Evolutionary conservation across 2,113 vertebrate genomes (phyloP).

Genomic region (Anoura caudifer): DNA sequence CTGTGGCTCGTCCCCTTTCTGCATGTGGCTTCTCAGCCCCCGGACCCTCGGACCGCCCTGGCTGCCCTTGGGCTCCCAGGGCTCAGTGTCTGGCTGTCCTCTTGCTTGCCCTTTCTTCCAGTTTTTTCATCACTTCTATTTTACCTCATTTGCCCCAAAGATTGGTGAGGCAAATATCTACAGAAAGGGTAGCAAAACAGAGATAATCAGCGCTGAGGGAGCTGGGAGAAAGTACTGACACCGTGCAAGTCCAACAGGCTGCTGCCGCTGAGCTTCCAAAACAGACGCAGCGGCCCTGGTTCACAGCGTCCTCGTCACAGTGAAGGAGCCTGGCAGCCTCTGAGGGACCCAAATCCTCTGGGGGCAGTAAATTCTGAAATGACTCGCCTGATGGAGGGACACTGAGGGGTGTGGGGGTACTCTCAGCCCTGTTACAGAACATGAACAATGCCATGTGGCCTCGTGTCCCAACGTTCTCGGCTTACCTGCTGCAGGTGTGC

Average conservation of each 20-base stretch:
- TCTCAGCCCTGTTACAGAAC: neutral
- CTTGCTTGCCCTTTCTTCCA: neutral
- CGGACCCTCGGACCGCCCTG: no score
- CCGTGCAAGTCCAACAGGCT: neutral
- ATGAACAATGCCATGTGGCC: neutral
- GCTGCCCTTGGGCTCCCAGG: neutral
- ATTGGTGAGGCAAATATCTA: neutral
- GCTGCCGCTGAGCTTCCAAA: neutral
- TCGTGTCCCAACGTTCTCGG: neutral
- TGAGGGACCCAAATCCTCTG: neutral
- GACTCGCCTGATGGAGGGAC: neutral
- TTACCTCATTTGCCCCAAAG: neutral
- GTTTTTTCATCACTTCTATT: neutral
- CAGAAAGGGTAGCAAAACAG: neutral
- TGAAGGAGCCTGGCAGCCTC: neutral
- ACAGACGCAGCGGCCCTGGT: neutral
- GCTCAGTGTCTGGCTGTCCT: neutral
- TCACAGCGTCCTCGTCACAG: neutral
- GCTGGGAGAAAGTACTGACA: neutral
- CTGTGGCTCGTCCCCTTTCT: neutral
- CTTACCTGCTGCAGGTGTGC: neutral
- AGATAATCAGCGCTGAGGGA: neutral
- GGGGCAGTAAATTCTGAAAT: neutral
- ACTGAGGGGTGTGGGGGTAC: rapidly evolving
- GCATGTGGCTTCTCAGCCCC: neutral